Percentiles rank a stretch among this genome's conserved stretches.
Conservation (phyloP, 1,140 invertebrate species). For the Rhagoletis zephyria region DNA sequence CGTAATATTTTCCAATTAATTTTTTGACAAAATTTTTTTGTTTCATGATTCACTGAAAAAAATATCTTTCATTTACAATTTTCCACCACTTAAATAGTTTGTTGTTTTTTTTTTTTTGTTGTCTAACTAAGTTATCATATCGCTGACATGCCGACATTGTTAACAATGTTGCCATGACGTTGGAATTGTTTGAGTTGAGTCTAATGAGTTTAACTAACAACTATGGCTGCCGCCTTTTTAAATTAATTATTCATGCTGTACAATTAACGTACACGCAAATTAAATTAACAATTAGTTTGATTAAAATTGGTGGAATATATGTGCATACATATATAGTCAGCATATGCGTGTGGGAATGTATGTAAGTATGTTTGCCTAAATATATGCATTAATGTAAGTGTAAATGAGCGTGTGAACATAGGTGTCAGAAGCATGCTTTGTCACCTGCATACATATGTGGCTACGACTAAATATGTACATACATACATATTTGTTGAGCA, state of each 20-base stretch:
- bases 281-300: slow-evolving; percentile 51
- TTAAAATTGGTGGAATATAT: slow-evolving; percentile 1
- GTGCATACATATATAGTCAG: not conserved
- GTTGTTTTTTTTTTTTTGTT: not conserved
- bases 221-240: slow-evolving; percentile 30
- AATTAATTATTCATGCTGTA: slow-evolving; percentile 40
- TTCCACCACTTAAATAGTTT: not conserved
- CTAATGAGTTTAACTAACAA: slow-evolving; percentile 30
- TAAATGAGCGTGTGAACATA: not conserved
- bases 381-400: not conserved
- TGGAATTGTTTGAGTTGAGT: slow-evolving; percentile 34
- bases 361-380: no score
- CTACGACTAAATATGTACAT: not conserved
- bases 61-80: no score
- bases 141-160: not conserved
- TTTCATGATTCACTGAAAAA: no score
- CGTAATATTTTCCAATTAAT: no score
- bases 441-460: not conserved
- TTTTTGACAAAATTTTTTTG: no score
- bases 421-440: not conserved
- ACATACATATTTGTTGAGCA: not conserved
- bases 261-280: slow-evolving; percentile 49
- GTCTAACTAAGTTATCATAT: not conserved
- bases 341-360: not conserved
- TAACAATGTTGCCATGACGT: not conserved